A percentile compares a stretch with the other conserved stretches of the same genome.
These are phyloP conservation scores for Sapayoa aenigma DNA, from an alignment of 2,113 vertebrate species.

Conservation along the genomic window DNA sequence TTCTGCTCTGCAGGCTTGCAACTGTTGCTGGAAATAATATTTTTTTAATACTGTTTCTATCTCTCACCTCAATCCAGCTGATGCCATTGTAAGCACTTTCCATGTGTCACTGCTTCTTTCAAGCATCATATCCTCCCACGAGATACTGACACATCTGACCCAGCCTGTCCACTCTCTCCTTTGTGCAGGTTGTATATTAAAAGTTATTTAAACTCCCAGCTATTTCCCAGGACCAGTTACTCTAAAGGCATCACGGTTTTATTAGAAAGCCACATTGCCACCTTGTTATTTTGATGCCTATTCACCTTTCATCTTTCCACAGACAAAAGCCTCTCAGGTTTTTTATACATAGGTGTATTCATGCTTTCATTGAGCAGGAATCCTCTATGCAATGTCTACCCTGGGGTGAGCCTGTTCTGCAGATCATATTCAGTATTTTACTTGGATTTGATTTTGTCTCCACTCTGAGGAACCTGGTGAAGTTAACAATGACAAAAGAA, in stretches of 20 bases:
- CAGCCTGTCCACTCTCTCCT: slow-evolving; percentile 24
- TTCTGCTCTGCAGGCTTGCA: background rate
- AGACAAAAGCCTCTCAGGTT: slow-evolving; percentile 4
- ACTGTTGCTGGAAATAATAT: background rate
- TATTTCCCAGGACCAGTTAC: background rate
- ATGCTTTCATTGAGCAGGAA: slow-evolving; percentile 7
- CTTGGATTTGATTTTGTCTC: background rate
- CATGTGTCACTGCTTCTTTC: slow-evolving; percentile 35
- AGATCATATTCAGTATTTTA: background rate
- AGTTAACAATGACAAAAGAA: background rate
- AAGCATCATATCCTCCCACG: background rate
- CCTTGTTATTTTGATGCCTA: slow-evolving; percentile 36
- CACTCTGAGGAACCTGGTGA: background rate
- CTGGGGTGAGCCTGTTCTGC: background rate
- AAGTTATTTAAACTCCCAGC: slow-evolving; percentile 47
- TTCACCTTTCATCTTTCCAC: background rate
- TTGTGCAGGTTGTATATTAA: slow-evolving; percentile 28
- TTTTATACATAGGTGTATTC: background rate
- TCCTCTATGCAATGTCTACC: background rate
- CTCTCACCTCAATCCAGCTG: background rate
- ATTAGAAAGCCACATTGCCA: background rate
- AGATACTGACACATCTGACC: background rate
- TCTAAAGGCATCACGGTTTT: background rate
- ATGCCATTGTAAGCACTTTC: slow-evolving; percentile 22
- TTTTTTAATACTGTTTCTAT: background rate